These are phyloP conservation scores for Axis porcinus DNA, from an alignment of 2,113 vertebrate genomes.

Conservation along the genomic window DNA sequence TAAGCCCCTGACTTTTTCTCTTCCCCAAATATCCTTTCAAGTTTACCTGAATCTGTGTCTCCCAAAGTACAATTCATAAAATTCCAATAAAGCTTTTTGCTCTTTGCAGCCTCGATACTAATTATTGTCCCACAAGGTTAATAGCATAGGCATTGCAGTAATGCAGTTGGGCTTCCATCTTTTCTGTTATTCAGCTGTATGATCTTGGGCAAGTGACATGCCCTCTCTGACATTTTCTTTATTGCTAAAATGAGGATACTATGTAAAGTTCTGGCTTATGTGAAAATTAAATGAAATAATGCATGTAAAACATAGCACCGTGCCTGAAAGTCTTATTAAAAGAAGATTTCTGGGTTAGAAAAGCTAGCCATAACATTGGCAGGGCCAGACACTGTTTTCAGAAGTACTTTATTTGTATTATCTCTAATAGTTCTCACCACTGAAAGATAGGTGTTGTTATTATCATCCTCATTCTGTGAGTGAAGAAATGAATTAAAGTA, in stretches of 20 bases:
- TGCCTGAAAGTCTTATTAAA: neutral
- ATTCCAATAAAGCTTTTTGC: neutral
- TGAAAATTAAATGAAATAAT: neutral
- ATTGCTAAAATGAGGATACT: slow-evolving; percentile 5
- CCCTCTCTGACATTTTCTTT: neutral
- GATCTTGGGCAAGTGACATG: neutral
- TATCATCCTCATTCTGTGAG: neutral
- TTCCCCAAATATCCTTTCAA: neutral
- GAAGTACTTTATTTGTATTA: neutral
- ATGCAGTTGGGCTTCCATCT: neutral
- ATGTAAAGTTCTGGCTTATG: neutral
- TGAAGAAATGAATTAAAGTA: neutral
- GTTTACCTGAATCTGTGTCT: neutral
- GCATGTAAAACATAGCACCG: neutral
- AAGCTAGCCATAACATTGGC: neutral
- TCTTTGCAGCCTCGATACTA: neutral
- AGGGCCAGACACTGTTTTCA: neutral
- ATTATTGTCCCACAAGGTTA: neutral
- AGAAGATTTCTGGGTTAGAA: neutral
- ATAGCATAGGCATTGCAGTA: neutral
- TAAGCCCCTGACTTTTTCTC: neutral
- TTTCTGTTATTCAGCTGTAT: neutral
- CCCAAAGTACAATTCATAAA: neutral
- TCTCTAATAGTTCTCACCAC: neutral
- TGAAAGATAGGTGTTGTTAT: neutral